Evolutionary conservation across 2,888 invertebrate species (phyloP).

Genomic region (Pachydiplax longipennis): DNA sequence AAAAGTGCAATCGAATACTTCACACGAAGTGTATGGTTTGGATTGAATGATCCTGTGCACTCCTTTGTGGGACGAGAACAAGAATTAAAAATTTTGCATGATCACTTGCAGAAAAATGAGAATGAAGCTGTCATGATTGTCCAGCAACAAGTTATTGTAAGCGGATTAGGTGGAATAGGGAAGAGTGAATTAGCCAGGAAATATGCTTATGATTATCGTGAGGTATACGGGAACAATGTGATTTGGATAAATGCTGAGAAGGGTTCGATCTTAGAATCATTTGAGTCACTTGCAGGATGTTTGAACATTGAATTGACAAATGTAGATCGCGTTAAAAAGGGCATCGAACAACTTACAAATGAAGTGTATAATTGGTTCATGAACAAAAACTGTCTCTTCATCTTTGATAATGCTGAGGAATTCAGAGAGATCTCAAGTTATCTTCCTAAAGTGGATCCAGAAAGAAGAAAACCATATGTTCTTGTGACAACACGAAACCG

Average conservation of each 20-base stretch:
- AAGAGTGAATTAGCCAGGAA: constrained; percentile 48
- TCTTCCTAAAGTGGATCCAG: constrained; percentile 14
- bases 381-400: constrained; percentile 44
- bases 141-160: background rate
- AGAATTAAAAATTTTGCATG: background rate
- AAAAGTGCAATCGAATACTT: background rate
- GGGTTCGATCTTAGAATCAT: constrained; percentile 4
- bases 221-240: constrained; percentile 25
- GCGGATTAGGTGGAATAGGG: constrained; percentile 48
- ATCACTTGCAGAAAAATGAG: background rate
- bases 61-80: background rate
- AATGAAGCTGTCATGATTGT: background rate
- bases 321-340: constrained; percentile 23
- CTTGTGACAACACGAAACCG: constrained; percentile 47
- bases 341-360: constrained; percentile 8
- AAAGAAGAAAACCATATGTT: constrained; percentile 19
- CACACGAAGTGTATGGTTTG: background rate
- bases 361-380: constrained; percentile 46
- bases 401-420: constrained; percentile 48
- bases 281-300: constrained; percentile 32
- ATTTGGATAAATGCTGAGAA: constrained; percentile 49
- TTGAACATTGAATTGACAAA: constrained; percentile 35
- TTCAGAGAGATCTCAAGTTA: constrained; percentile 3
- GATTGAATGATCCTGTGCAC: background rate
- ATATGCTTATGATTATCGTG: constrained; percentile 9